Conservation (phyloP, 2,797 vertebrate species). For the Cacajao melanocephalus region DNA sequence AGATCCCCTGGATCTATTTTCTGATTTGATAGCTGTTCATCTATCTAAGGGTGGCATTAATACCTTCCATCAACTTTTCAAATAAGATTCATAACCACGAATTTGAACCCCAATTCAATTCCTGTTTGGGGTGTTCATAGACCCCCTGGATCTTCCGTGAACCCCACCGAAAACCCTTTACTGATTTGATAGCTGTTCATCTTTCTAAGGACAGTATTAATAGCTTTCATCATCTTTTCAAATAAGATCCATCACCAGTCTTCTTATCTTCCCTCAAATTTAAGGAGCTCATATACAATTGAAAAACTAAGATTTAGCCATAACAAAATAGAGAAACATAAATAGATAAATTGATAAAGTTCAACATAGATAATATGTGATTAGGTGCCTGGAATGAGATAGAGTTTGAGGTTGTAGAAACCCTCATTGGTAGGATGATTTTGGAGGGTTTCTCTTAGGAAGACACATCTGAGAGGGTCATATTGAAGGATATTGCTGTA, state of each 20-base stretch:
- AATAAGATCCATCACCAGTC: background rate
- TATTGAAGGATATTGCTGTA: background rate
- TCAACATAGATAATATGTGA: background rate
- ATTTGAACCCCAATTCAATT: background rate
- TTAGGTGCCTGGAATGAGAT: background rate
- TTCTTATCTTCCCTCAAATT: background rate
- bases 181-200: background rate
- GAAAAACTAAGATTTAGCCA: background rate
- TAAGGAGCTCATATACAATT: background rate
- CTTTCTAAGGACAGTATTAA: background rate
- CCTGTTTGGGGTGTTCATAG: background rate
- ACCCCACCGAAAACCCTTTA: background rate
- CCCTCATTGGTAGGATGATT: rapidly evolving
- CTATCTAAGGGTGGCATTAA: background rate
- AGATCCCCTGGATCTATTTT: background rate
- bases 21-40: background rate
- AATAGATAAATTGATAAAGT: background rate
- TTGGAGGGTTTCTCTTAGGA: background rate
- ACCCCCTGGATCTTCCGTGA: background rate
- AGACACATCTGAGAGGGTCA: background rate
- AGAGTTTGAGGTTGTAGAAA: background rate
- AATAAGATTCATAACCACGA: background rate
- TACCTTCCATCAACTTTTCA: background rate
- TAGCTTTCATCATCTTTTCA: background rate
- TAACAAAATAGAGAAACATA: background rate